phyloP scores from a whole-genome alignment of 1,140 invertebrate species.

The Mactra quadrangularis region DNA sequence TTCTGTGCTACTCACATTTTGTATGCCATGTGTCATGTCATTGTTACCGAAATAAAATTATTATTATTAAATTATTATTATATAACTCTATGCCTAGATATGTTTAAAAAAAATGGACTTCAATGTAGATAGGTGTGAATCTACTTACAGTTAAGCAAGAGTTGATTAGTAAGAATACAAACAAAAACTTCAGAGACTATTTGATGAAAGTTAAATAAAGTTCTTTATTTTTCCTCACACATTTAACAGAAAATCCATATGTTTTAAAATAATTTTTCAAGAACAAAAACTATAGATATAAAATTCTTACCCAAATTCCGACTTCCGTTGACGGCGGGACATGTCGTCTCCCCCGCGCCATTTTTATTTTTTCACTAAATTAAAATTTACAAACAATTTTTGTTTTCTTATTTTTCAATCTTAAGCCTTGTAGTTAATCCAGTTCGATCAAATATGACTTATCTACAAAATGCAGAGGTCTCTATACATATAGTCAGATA shows the following conservation, averaged over 20 bases:
- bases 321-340: conserved; percentile 37
- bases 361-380: conserved; percentile 16
- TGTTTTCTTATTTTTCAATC: background rate
- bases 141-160: background rate
- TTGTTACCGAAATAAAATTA: too few species aligned
- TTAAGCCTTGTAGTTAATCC: background rate
- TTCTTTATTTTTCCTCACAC: too few species aligned
- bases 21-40: background rate
- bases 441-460: background rate
- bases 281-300: background rate
- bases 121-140: too few species aligned
- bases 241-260: too few species aligned
- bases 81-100: background rate
- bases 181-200: too few species aligned
- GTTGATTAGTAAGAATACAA: background rate
- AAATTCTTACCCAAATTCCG: conserved; percentile 48
- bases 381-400: conserved; percentile 7
- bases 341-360: conserved; percentile 40
- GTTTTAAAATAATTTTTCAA: background rate
- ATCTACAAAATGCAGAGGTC: background rate
- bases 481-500: background rate
- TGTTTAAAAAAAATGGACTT: too few species aligned
- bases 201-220: too few species aligned
- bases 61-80: background rate
- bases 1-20: background rate